Evolutionary conservation across 2,797 vertebrate species (phyloP).

Genomic region (Schizopygopsis pylzovi): DNA sequence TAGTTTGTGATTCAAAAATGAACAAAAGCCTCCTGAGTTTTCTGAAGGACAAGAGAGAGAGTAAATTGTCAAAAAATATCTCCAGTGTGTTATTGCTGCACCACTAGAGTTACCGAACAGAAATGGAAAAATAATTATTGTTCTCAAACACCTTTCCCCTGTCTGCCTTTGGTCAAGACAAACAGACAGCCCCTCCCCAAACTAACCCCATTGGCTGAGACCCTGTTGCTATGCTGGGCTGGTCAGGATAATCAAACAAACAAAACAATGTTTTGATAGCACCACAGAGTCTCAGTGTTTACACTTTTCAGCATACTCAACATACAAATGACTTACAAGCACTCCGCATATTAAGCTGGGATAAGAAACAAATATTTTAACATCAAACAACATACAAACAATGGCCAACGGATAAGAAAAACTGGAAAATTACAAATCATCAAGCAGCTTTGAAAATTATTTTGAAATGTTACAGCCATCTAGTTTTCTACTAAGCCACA

Average conservation of each 20-base stretch:
- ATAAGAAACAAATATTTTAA: not conserved
- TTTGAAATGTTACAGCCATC: not conserved
- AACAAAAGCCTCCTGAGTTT: not conserved
- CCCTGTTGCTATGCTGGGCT: not conserved
- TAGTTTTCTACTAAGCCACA: constrained; percentile 1
- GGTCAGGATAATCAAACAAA: not conserved
- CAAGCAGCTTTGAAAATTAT: constrained; percentile 17
- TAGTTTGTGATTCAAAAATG: not conserved
- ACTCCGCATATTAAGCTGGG: not conserved
- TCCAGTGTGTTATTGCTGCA: not conserved
- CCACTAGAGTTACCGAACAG: not conserved
- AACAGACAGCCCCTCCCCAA: not conserved
- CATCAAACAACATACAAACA: not conserved
- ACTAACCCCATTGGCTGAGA: not conserved
- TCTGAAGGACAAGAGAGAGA: not conserved
- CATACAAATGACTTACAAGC: not conserved
- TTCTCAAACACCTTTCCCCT: not conserved
- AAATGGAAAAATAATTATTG: constrained; percentile 4
- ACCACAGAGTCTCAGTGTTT: not conserved
- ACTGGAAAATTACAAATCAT: not conserved
- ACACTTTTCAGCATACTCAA: not conserved
- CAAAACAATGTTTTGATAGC: not conserved
- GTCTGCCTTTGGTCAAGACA: not conserved
- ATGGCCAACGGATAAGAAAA: not conserved
- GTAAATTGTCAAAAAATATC: not conserved